Percentiles rank a stretch among this genome's conserved stretches.
Conservation (phyloP, 2,113 vertebrate genomes). For the Eolophus roseicapilla region DNA sequence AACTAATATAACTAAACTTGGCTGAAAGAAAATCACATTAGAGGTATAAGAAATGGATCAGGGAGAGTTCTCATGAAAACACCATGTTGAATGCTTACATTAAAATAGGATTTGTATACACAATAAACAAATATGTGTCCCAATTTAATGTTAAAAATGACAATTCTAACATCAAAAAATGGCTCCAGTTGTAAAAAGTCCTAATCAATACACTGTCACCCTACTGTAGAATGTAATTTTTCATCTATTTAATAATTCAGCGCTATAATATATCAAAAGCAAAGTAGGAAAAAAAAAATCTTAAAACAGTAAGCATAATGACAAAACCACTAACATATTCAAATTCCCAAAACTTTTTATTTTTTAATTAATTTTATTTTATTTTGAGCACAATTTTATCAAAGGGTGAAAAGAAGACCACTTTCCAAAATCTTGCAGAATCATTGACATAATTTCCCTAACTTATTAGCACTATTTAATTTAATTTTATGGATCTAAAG, state of each 20-base stretch:
- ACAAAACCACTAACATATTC: not conserved
- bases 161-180: not conserved
- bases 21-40: not conserved
- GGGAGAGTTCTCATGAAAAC: not conserved
- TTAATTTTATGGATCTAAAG: not conserved
- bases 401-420: not conserved
- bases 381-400: not conserved
- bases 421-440: not conserved
- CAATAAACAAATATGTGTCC: not conserved
- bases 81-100: not conserved
- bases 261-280: not conserved
- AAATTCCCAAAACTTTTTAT: not conserved
- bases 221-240: not conserved
- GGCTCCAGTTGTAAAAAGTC: not conserved
- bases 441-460: not conserved
- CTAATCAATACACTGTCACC: not conserved
- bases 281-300: not conserved
- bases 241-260: constrained; percentile 1
- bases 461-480: not conserved
- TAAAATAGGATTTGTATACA: not conserved
- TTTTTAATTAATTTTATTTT: not conserved
- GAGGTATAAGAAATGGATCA: not conserved
- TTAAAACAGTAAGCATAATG: not conserved
- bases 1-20: not conserved
- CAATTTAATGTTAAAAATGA: not conserved